These are phyloP conservation scores for Anguilla megastoma DNA, from an alignment of 2,797 vertebrate genomes.

Conservation along the genomic window DNA sequence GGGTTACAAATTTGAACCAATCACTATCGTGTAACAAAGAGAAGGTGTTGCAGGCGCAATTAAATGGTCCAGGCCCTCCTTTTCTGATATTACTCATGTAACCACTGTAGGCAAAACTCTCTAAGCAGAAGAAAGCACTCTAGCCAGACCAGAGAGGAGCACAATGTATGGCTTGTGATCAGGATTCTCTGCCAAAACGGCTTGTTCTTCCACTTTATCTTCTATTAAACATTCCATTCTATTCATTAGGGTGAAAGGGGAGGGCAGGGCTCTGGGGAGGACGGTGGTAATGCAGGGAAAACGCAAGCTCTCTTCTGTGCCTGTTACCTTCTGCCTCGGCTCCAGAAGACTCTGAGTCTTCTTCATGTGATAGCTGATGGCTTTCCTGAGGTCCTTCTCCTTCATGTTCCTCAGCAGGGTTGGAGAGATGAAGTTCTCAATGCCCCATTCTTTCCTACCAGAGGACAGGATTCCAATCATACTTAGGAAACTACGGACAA, in stretches of 20 bases:
- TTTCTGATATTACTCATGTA: neutral
- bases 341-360: slow-evolving; percentile 92
- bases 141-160: neutral
- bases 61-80: neutral
- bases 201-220: neutral
- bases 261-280: neutral
- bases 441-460: slow-evolving; percentile 93
- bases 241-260: neutral
- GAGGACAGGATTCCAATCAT: slow-evolving; percentile 19
- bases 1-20: neutral
- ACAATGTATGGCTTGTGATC: slow-evolving; percentile 1
- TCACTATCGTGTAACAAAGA: neutral
- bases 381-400: slow-evolving; percentile 96
- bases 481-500: neutral
- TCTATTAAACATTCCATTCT: neutral
- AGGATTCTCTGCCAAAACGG: neutral
- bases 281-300: neutral
- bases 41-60: neutral
- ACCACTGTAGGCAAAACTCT: neutral
- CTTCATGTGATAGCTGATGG: slow-evolving; percentile 95
- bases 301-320: neutral
- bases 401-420: slow-evolving; percentile 96
- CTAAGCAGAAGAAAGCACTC: neutral
- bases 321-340: slow-evolving; percentile 91
- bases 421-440: slow-evolving; percentile 97